Evolutionary conservation across 2,888 invertebrate species (phyloP).

Genomic region (Drosophila nr. fundita): DNA sequence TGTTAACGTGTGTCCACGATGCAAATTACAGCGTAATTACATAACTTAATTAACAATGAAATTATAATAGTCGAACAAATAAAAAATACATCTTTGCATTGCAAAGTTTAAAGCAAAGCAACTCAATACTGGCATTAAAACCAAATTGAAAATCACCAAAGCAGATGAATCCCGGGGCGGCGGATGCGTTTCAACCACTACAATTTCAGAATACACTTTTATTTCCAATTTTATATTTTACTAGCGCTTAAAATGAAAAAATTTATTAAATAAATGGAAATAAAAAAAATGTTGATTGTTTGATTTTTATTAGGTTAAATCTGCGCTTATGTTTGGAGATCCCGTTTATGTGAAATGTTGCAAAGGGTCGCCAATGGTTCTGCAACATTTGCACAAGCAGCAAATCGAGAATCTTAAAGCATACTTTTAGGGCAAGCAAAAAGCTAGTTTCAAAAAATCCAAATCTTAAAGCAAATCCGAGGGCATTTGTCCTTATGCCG

Average conservation of each 20-base stretch:
- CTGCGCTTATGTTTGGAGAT: too few species aligned
- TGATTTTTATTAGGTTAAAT: background rate
- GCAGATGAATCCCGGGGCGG: background rate
- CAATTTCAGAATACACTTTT: background rate
- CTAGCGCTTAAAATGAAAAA: background rate
- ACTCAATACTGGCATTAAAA: conserved; percentile 1
- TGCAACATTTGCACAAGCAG: too few species aligned
- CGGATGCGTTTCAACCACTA: background rate
- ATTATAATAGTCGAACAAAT: conserved; percentile 54
- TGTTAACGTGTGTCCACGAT: conserved; percentile 36
- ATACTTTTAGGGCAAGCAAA: background rate
- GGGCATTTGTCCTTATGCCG: background rate
- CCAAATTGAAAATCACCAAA: background rate
- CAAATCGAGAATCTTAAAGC: background rate
- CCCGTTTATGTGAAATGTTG: too few species aligned
- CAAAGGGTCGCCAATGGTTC: too few species aligned
- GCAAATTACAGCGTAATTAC: conserved; percentile 44
- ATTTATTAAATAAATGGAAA: background rate
- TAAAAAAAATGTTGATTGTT: background rate
- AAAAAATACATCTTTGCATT: conserved; percentile 57
- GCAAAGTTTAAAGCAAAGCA: conserved; percentile 51
- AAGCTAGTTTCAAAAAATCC: background rate
- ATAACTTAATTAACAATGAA: conserved; percentile 43
- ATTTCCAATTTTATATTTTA: background rate
- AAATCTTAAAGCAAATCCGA: background rate